Evolutionary conservation across 2,888 invertebrate genomes (phyloP).

Genomic region (Stenodera caucasica): DNA sequence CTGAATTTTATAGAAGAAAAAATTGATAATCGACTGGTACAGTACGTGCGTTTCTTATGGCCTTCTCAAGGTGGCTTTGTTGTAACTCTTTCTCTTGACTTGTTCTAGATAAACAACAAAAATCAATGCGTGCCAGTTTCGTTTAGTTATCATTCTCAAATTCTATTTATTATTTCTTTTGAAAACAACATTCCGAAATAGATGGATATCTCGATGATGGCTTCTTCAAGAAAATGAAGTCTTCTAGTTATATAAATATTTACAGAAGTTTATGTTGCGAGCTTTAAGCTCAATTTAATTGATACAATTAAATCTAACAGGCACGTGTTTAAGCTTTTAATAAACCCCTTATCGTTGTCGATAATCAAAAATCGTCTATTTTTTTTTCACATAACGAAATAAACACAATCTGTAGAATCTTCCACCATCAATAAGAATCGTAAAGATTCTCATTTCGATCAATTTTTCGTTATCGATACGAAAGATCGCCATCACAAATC

Average conservation of each 20-base stretch:
- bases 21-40: not conserved
- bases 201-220: conserved; percentile 10
- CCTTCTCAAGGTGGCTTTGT: conserved; percentile 28
- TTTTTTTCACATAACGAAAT: conserved; percentile 17
- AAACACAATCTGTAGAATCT: conserved; percentile 24
- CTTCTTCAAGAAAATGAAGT: conserved; percentile 10
- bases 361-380: conserved; percentile 23
- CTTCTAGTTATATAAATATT: not conserved
- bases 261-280: not conserved
- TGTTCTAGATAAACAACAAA: conserved; percentile 25
- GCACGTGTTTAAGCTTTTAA: conserved; percentile 36
- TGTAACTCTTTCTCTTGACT: conserved; percentile 24
- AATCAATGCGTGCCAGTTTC: conserved; percentile 22
- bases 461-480: conserved; percentile 21
- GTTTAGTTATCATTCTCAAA: conserved; percentile 12
- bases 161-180: conserved; percentile 14
- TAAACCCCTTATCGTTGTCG: conserved; percentile 28
- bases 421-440: conserved; percentile 32
- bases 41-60: conserved; percentile 18
- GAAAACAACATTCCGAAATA: conserved; percentile 6
- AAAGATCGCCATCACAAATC: conserved; percentile 8
- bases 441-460: conserved; percentile 30
- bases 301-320: conserved; percentile 33
- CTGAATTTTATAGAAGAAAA: conserved; percentile 3
- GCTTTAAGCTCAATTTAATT: conserved; percentile 33